Conservation (phyloP, 2,888 invertebrate genomes). For the Limnephilus marmoratus region DNA sequence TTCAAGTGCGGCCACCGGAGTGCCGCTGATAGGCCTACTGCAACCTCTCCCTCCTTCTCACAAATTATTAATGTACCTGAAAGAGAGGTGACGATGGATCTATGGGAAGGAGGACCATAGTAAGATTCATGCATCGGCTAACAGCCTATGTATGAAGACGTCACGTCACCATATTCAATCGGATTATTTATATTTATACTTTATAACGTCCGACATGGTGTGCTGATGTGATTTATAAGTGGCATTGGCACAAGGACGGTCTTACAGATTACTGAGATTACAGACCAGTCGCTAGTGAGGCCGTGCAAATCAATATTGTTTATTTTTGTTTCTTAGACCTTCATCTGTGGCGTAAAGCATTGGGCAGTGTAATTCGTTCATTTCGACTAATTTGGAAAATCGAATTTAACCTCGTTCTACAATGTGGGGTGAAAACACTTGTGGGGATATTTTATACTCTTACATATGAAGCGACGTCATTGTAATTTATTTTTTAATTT, state of each 20-base stretch:
- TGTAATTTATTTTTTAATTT: too few species aligned
- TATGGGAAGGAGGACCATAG: not conserved
- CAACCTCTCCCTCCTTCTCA: not conserved
- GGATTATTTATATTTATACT: not conserved
- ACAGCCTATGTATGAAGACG: not conserved
- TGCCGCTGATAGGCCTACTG: not conserved
- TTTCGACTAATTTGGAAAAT: too few species aligned
- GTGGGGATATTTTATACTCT: too few species aligned
- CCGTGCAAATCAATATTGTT: not conserved
- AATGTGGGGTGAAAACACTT: too few species aligned
- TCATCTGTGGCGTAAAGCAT: not conserved
- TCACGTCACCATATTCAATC: not conserved
- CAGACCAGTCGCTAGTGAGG: not conserved
- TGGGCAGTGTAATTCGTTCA: too few species aligned
- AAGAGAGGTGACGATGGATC: not conserved
- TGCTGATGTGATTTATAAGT: constrained; percentile 2
- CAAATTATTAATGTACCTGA: not conserved
- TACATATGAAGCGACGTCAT: too few species aligned
- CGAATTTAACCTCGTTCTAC: too few species aligned
- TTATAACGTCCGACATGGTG: not conserved
- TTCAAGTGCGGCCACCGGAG: not conserved
- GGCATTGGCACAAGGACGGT: not conserved
- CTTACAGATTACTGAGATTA: not conserved
- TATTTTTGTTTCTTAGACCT: not conserved
- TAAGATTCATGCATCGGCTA: not conserved